Conservation (phyloP, 2,888 invertebrate species). For the Ommatoiulus sabulosus region DNA sequence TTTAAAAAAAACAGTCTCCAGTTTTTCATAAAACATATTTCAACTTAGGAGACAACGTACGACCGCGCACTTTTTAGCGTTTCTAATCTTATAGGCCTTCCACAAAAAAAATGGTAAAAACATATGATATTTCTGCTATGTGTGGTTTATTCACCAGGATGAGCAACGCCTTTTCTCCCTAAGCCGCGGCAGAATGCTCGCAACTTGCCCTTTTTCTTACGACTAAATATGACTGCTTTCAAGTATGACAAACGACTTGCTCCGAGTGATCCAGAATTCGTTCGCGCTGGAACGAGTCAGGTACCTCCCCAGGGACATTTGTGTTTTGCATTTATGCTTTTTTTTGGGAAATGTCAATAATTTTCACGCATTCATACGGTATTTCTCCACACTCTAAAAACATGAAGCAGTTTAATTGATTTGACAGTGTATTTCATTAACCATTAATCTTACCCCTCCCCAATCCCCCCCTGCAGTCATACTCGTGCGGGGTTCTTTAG, state of each 20-base stretch:
- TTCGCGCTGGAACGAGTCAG: no score
- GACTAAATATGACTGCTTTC: not conserved
- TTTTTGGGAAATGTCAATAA: not conserved
- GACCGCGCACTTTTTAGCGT: not conserved
- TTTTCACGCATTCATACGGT: not conserved
- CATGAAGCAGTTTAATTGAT: not conserved
- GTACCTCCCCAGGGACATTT: not conserved
- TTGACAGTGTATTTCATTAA: no score
- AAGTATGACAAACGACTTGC: not conserved
- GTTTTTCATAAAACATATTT: constrained; percentile 32
- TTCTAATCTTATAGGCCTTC: not conserved
- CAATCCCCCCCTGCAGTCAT: no score
- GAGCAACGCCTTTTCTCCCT: not conserved
- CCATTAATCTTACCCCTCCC: no score
- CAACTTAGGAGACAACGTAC: not conserved
- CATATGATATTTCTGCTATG: constrained; percentile 1
- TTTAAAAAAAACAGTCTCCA: not conserved
- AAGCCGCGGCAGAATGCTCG: not conserved
- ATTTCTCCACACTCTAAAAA: not conserved
- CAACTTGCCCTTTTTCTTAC: not conserved
- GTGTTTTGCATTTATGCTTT: not conserved
- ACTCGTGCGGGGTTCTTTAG: no score
- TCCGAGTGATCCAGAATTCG: not conserved
- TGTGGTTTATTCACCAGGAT: constrained; percentile 17
- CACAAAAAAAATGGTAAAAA: constrained; percentile 15